phyloP scores from a whole-genome alignment of 1,140 invertebrate species.

The fruit fly (Drosophila melanogaster) region DNA sequence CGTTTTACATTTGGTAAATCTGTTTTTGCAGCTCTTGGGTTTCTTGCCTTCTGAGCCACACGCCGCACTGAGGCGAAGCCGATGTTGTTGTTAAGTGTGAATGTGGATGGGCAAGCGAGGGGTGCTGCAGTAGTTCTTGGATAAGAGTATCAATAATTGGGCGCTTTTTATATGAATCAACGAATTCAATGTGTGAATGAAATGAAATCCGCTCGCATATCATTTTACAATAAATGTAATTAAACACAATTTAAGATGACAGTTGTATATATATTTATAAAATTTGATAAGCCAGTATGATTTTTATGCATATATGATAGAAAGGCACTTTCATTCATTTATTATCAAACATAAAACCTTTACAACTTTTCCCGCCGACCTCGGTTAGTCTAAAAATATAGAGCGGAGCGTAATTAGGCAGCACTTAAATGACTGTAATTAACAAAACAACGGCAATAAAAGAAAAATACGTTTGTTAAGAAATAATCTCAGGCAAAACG shows the following conservation, averaged over 20 bases:
- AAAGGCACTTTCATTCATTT: too few relatives aligned
- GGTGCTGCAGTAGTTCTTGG: conserved; percentile 1
- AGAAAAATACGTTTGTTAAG: conserved; percentile 37
- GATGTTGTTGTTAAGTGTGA: conserved; percentile 14
- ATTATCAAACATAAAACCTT: background rate
- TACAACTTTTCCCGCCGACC: conserved; percentile 15
- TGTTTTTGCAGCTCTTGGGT: conserved; percentile 57
- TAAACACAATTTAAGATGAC: too few relatives aligned
- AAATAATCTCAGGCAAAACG: conserved; percentile 30
- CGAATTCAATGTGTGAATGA: too few relatives aligned
- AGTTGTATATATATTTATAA: too few relatives aligned
- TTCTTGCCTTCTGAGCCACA: conserved; percentile 33
- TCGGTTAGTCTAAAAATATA: conserved; percentile 43
- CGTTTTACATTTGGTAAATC: conserved; percentile 68
- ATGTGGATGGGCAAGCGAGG: conserved; percentile 36
- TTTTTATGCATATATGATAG: too few relatives aligned
- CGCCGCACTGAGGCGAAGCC: conserved; percentile 60
- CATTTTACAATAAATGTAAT: too few relatives aligned
- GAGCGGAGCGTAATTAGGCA: conserved; percentile 73
- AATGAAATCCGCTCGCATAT: too few relatives aligned
- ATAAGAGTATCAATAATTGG: too few relatives aligned
- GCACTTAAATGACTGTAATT: conserved; percentile 68
- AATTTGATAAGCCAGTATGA: too few relatives aligned
- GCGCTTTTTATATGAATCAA: too few relatives aligned
- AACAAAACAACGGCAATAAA: conserved; percentile 64